Conservation (phyloP, 2,888 invertebrate genomes). For the Monoplex corrugatus region DNA sequence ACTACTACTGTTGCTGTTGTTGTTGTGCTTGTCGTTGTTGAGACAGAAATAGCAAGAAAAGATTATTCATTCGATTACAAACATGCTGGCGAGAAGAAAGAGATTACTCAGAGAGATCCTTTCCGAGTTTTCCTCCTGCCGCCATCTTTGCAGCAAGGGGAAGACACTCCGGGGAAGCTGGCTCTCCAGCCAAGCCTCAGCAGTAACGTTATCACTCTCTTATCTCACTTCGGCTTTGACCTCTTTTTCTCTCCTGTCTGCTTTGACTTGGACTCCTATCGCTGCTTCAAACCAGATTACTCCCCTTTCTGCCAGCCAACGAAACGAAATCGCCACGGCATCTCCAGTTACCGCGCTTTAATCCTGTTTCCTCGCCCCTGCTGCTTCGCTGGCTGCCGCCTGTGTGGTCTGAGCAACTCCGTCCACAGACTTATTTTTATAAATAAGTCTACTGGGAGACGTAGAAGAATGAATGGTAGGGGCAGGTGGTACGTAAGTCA, state of each 20-base stretch:
- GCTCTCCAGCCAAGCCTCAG: too few species aligned
- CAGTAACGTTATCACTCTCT: slow-evolving; percentile 31
- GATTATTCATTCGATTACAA: background rate
- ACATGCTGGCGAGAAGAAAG: too few species aligned
- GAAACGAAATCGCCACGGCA: slow-evolving; percentile 25
- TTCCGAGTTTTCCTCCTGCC: too few species aligned
- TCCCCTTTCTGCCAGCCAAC: slow-evolving; percentile 19
- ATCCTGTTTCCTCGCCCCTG: slow-evolving; percentile 35
- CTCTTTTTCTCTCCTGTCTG: background rate
- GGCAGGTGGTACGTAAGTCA: too few species aligned
- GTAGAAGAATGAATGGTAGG: too few species aligned
- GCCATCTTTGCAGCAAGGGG: background rate
- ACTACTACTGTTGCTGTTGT: too few species aligned
- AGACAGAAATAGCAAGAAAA: background rate
- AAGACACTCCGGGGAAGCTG: slow-evolving; percentile 6
- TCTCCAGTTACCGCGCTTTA: slow-evolving; percentile 42
- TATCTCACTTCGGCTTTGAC: slow-evolving; percentile 23
- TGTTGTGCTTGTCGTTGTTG: background rate
- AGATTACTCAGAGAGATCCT: background rate
- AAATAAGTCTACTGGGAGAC: too few species aligned
- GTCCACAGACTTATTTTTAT: too few species aligned
- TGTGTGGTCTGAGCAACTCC: slow-evolving; percentile 22
- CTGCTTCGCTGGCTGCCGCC: slow-evolving; percentile 23
- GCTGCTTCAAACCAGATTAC: slow-evolving; percentile 28
- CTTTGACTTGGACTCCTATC: slow-evolving; percentile 14